phyloP scores from a whole-genome alignment of 1,140 invertebrate species.

The Penaeus vannamei region DNA sequence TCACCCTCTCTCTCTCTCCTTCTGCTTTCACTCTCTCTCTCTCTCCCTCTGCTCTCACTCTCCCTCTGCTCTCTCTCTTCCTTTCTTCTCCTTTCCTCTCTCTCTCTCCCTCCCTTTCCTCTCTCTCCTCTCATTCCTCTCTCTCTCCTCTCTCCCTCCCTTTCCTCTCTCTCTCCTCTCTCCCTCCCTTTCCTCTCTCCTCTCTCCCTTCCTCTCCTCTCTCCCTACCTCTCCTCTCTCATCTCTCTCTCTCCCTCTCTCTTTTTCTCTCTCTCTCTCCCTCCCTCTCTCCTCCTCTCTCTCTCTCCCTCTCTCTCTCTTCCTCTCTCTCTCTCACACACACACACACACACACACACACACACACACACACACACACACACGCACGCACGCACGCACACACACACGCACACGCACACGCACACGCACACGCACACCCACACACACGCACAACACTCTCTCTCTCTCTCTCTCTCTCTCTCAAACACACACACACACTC shows the following conservation, averaged over 20 bases:
- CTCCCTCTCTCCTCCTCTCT: no score
- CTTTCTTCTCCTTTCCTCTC: background rate
- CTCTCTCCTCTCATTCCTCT: background rate
- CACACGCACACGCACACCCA: constrained; percentile 27
- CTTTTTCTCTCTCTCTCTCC: no score
- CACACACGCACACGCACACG: constrained; percentile 38
- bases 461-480: background rate
- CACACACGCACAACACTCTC: constrained; percentile 18
- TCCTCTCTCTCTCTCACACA: no score
- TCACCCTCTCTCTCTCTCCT: constrained; percentile 5
- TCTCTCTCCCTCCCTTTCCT: background rate
- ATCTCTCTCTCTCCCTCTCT: background rate
- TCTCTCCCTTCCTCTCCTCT: background rate
- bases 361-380: constrained; percentile 21
- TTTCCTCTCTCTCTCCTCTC: background rate
- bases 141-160: no score
- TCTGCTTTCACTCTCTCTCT: background rate
- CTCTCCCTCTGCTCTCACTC: background rate
- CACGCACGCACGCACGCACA: constrained; percentile 42
- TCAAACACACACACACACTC: constrained; percentile 28
- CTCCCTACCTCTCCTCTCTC: no score
- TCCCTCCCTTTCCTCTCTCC: background rate
- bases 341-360: constrained; percentile 30
- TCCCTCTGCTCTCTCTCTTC: background rate
- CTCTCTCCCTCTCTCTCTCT: no score